Conservation (phyloP, 2,888 invertebrate genomes). For the Salticus scenicus region DNA sequence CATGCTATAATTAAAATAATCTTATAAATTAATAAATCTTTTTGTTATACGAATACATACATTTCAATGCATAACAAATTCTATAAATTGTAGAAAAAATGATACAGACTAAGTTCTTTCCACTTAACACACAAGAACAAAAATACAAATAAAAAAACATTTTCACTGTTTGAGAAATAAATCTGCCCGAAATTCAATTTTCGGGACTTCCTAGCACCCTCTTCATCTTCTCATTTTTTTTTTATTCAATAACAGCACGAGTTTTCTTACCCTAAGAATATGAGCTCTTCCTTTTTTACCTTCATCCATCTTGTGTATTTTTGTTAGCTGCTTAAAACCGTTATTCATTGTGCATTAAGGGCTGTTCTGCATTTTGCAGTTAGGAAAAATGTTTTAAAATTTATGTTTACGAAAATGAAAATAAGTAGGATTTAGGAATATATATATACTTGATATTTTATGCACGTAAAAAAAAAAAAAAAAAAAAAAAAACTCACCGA, state of each 20-base stretch:
- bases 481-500: not conserved
- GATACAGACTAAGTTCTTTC: slow-evolving; percentile 33
- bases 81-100: too few relatives aligned
- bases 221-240: slow-evolving; percentile 12
- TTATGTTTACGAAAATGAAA: slow-evolving; percentile 19
- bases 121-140: not conserved
- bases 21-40: too few relatives aligned
- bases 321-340: not conserved
- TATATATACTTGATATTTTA: not conserved
- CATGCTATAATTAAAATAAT: too few relatives aligned
- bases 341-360: slow-evolving; percentile 20
- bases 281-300: slow-evolving; percentile 29
- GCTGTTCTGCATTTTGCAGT: not conserved
- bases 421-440: slow-evolving; percentile 9
- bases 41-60: too few relatives aligned
- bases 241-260: slow-evolving; percentile 48
- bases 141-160: slow-evolving; percentile 38
- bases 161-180: slow-evolving; percentile 55
- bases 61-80: too few relatives aligned
- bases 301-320: slow-evolving; percentile 12
- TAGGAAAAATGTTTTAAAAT: slow-evolving; percentile 13
- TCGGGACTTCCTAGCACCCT: slow-evolving; percentile 4
- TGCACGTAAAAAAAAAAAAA: not conserved
- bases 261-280: slow-evolving; percentile 42
- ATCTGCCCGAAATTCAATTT: slow-evolving; percentile 61